phyloP scores from a whole-genome alignment of 2,888 invertebrate genomes.

The Ceriagrion tenellum region DNA sequence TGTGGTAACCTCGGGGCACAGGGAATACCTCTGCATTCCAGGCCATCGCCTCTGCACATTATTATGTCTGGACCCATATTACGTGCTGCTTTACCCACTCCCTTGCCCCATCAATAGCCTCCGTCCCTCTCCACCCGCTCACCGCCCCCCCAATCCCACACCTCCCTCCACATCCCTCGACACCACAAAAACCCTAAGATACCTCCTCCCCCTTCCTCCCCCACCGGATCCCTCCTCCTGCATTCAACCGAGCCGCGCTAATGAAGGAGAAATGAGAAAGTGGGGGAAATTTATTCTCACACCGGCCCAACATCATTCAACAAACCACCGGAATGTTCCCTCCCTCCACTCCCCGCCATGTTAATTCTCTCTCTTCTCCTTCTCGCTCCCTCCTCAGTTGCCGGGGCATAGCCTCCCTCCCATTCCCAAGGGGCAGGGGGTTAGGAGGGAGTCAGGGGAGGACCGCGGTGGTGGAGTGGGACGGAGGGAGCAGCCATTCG shows the following conservation, averaged over 20 bases:
- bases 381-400: not conserved
- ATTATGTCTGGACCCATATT: constrained; percentile 21
- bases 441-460: not conserved
- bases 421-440: not conserved
- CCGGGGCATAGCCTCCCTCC: not conserved
- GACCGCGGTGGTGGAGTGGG: not conserved
- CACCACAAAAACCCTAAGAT: not conserved
- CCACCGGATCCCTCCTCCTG: not conserved
- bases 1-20: not conserved
- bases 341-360: not conserved
- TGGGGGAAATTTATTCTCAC: constrained; percentile 35
- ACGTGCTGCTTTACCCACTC: not conserved
- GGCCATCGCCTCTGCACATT: not conserved
- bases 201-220: too few species aligned
- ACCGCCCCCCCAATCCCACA: too few species aligned
- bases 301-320: constrained; percentile 30
- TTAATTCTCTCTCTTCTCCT: not conserved
- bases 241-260: not conserved
- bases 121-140: not conserved
- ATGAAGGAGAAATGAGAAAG: not conserved
- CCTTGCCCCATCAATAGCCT: not conserved
- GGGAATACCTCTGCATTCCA: not conserved
- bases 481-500: constrained; percentile 1
- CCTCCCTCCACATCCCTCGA: too few species aligned
- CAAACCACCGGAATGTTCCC: constrained; percentile 40